Conservation (phyloP, 2,113 vertebrate genomes). For the Xiphophorus couchianus region DNA sequence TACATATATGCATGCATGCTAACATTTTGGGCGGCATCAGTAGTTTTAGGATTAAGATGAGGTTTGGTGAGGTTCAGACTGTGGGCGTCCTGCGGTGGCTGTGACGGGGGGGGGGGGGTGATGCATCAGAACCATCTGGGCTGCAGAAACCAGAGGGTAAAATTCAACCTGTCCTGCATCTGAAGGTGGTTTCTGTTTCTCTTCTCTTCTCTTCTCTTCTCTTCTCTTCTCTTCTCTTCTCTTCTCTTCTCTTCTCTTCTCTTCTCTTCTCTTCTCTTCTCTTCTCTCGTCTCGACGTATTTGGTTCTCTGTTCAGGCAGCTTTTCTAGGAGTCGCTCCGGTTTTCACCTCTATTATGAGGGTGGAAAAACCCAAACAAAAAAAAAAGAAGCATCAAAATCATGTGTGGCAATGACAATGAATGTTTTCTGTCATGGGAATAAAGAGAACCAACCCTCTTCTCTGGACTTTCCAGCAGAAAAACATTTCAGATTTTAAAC, state of each 20-base stretch:
- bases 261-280: too few relatives aligned
- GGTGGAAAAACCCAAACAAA: neutral
- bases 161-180: neutral
- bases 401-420: neutral
- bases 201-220: neutral
- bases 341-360: neutral
- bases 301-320: neutral
- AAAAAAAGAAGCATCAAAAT: neutral
- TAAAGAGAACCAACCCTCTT: neutral
- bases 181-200: neutral
- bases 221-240: too few relatives aligned
- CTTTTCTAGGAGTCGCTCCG: neutral
- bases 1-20: neutral
- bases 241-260: too few relatives aligned
- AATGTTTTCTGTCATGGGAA: neutral
- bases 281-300: neutral
- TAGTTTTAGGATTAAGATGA: conserved; percentile 2
- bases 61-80: neutral
- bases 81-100: conserved; percentile 1
- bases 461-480: neutral
- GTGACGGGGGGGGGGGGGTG: neutral
- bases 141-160: neutral
- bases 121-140: conserved; percentile 1
- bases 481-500: neutral
- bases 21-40: neutral